These are phyloP conservation scores for Jacana jacana DNA, from an alignment of 2,113 vertebrate genomes.

Conservation along the genomic window DNA sequence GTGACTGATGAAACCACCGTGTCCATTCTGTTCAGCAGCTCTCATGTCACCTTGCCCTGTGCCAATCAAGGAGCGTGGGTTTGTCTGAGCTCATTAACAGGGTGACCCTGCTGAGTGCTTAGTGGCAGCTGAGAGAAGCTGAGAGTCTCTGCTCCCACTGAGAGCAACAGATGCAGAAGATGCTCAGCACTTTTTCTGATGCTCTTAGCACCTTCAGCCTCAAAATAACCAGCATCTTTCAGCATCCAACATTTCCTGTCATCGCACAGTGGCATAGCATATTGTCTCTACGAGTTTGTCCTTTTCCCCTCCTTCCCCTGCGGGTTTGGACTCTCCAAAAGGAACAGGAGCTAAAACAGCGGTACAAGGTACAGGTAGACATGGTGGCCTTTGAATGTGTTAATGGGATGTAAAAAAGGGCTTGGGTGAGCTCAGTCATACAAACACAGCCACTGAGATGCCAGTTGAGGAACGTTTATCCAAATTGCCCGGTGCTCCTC, in stretches of 20 bases:
- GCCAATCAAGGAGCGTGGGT: background rate
- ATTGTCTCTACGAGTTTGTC: background rate
- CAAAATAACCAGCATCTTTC: background rate
- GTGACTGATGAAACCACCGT: background rate
- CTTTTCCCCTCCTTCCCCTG: background rate
- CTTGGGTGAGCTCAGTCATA: background rate
- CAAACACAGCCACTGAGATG: background rate
- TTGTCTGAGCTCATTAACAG: background rate
- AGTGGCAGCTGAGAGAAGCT: background rate
- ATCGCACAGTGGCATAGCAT: accelerated
- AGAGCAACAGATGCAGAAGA: background rate
- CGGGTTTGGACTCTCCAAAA: background rate
- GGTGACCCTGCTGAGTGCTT: background rate
- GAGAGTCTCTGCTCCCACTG: background rate
- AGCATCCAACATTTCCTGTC: background rate
- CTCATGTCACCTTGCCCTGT: background rate
- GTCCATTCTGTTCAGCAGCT: background rate
- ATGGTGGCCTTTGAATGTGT: background rate
- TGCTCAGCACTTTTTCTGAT: background rate
- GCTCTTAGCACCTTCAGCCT: background rate
- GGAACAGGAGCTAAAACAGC: background rate
- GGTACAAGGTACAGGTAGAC: background rate
- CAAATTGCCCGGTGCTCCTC: background rate
- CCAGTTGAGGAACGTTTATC: accelerated
- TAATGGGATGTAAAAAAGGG: background rate